These are phyloP conservation scores for Conops quadrifasciatus DNA, from an alignment of 2,888 invertebrate species.

Conservation along the genomic window DNA sequence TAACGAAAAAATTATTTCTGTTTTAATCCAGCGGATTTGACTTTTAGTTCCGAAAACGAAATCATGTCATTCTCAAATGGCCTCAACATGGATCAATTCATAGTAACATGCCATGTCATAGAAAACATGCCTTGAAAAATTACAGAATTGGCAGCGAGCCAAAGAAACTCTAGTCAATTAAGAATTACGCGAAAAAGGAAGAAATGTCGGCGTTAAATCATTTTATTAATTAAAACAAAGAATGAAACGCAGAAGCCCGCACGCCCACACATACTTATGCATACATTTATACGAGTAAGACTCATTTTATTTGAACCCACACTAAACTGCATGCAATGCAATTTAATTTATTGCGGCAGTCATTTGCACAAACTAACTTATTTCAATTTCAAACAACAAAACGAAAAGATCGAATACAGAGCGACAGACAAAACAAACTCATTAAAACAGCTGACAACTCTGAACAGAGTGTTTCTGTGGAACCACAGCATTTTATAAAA, in stretches of 20 bases:
- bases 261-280: background rate
- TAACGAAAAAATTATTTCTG: too few relatives aligned
- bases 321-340: background rate
- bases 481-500: too few relatives aligned
- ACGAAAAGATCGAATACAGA: too few relatives aligned
- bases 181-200: background rate
- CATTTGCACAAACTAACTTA: background rate
- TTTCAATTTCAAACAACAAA: conserved; percentile 10
- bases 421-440: too few relatives aligned
- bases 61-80: too few relatives aligned
- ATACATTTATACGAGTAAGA: background rate
- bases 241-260: background rate
- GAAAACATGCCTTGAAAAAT: background rate
- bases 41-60: too few relatives aligned
- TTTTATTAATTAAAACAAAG: conserved; percentile 12
- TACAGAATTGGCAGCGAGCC: background rate
- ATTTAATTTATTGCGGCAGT: background rate
- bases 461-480: too few relatives aligned
- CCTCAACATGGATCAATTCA: too few relatives aligned
- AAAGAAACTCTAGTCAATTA: background rate
- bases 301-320: background rate
- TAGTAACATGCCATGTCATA: too few relatives aligned
- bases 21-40: too few relatives aligned
- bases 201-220: conserved; percentile 2
- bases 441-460: too few relatives aligned